phyloP scores from a whole-genome alignment of 2,797 vertebrate species.

The Sebastolobus altivelis region DNA sequence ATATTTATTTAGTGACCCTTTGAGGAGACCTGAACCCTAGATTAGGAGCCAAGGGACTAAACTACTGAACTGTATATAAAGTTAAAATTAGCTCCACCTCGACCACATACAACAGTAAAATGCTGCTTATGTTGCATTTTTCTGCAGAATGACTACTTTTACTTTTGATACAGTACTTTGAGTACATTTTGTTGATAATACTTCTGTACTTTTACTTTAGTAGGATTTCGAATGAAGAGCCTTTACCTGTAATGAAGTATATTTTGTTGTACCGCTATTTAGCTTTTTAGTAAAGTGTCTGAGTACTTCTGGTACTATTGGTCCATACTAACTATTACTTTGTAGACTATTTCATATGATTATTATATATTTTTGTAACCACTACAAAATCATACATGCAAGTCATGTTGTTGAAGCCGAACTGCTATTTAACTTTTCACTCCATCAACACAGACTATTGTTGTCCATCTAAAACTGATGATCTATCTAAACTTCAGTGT shows the following conservation, averaged over 20 bases:
- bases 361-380: neutral
- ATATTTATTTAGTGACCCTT: slow-evolving; percentile 7
- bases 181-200: neutral
- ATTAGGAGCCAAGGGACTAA: neutral
- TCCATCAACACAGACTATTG: neutral
- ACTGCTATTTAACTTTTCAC: neutral
- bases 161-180: neutral
- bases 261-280: neutral
- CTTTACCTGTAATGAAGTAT: neutral
- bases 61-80: neutral
- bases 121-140: neutral
- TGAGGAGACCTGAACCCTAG: neutral
- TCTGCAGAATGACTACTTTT: neutral
- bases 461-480: neutral
- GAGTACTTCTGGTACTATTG: too few species aligned
- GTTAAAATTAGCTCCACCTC: neutral
- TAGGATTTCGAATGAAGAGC: neutral
- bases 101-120: neutral
- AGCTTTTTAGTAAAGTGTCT: neutral
- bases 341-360: neutral
- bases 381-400: neutral
- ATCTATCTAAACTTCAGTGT: neutral
- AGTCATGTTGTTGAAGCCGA: neutral
- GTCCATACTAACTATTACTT: neutral
- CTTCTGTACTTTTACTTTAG: neutral